Conservation (phyloP, 2,888 invertebrate genomes). For the Diabrotica balteata region DNA sequence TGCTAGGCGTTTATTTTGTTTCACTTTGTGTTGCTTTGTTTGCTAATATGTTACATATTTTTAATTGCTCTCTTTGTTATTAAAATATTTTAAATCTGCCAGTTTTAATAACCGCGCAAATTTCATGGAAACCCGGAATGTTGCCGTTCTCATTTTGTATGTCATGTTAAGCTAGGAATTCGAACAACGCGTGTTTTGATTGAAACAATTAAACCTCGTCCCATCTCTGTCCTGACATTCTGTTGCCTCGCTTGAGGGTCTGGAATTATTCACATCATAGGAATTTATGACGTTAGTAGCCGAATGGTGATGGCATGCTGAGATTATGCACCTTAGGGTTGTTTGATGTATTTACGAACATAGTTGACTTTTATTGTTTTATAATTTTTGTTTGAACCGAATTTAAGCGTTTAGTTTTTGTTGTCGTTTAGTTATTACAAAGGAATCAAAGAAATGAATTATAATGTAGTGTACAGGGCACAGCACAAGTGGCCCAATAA, state of each 20-base stretch:
- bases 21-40: too few species aligned
- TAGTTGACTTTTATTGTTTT: too few species aligned
- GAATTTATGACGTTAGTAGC: slow-evolving; percentile 1
- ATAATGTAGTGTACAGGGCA: too few species aligned
- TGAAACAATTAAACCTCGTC: slow-evolving; percentile 18
- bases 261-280: slow-evolving; percentile 13
- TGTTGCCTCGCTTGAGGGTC: background rate
- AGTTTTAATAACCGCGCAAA: background rate
- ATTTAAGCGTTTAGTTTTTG: too few species aligned
- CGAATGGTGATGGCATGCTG: background rate
- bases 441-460: too few species aligned
- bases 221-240: background rate
- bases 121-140: background rate
- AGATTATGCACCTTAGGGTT: background rate
- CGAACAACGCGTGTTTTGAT: slow-evolving; percentile 10
- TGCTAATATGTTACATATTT: too few species aligned
- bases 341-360: background rate
- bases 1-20: too few species aligned
- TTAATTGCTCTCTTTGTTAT: too few species aligned
- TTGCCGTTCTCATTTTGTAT: slow-evolving; percentile 16
- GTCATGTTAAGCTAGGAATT: slow-evolving; percentile 12
- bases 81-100: background rate
- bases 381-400: too few species aligned
- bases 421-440: too few species aligned
- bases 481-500: too few species aligned